Evolutionary conservation across 53 echinoderm and acorn worm genomes (phyloP), one percentile per base, ranked within the genome.

Genomic region (Arbacia lixula): DNA sequence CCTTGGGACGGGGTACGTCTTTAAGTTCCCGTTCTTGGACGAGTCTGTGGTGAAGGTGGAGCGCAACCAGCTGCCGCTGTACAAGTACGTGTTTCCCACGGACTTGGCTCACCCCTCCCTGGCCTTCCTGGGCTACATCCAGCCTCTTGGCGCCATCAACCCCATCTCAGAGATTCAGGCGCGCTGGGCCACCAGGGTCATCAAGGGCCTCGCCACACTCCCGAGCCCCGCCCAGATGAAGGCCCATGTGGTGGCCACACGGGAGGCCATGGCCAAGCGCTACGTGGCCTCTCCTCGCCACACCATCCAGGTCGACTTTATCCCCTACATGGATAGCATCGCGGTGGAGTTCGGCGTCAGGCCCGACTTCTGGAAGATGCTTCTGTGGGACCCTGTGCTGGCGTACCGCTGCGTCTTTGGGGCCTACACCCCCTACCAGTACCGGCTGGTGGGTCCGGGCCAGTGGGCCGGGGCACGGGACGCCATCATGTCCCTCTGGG

Each of bases 391-490:
- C 50, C 95, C 95, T 0, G 11, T 43, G 57, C 84, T 95, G 36
- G 82, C 71, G 19, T 33, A 88, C 11, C 71, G 63, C 60, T 85
- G 83, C 76, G n/a, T 88, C 20, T 90, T 88, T 53, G 92, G 92
- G 12, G 85, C 92, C 6, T 64, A 6, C 36, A 12, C 79, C 6
- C 90, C 95, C 2, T 95, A 83, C 53, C 92, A 92, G 86, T 95
- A 92, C 40, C 95, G 95, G 3, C 50, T 95, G 35, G 53, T 85
- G 4, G 95, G 95, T 33, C 95, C 95, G n/a, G 95, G 95, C 5
- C 89, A 88, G 60, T 92, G 88, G 90, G 52, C 32, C 9, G 95
- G 92, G 0, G 95, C 95, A 6, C 76, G 82, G 33, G 62, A 88
- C 9, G 92, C 92, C 75, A 95, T 95, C 26, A 74, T 76, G 32